A percentile compares a stretch with the other conserved stretches of the same genome.
Conservation (phyloP, 1,140 invertebrate genomes). For the Gryon sp. region DNA sequence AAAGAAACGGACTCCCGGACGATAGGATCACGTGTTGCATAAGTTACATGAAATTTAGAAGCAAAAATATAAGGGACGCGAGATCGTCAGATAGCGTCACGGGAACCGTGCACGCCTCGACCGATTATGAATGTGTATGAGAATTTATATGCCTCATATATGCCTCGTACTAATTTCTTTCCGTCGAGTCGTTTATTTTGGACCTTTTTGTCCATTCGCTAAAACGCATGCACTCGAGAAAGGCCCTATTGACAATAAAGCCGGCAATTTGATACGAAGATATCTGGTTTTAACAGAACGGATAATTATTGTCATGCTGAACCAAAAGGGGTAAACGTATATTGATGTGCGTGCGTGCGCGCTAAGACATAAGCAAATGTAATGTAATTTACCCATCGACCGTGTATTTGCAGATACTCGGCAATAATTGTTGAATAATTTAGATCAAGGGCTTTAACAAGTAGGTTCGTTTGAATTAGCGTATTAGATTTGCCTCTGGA, state of each 20-base stretch:
- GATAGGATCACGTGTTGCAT: conserved; percentile 63
- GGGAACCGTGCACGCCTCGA: conserved; percentile 6
- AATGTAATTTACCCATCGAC: conserved; percentile 7
- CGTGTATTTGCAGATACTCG: not conserved
- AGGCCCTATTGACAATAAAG: conserved; percentile 22
- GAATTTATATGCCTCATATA: conserved; percentile 5
- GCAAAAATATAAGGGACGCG: conserved; percentile 44
- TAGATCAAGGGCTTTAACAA: too few relatives aligned
- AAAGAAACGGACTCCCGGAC: conserved; percentile 36
- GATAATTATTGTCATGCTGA: conserved; percentile 26
- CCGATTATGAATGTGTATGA: conserved; percentile 38
- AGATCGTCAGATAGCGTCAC: conserved; percentile 26
- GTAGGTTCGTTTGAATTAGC: too few relatives aligned
- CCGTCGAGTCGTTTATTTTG: conserved; percentile 17
- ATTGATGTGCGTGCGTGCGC: conserved; percentile 8
- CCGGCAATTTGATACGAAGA: conserved; percentile 22
- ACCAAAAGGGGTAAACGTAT: not conserved
- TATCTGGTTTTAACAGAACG: conserved; percentile 27
- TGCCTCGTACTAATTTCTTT: conserved; percentile 36
- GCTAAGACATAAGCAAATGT: not conserved
- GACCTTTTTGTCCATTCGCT: conserved; percentile 32
- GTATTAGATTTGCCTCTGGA: too few relatives aligned
- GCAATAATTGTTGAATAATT: too few relatives aligned
- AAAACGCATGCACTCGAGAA: too few relatives aligned
- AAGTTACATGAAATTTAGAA: conserved; percentile 50